These are phyloP conservation scores for Noctua pronuba DNA, from an alignment of 2,888 invertebrate genomes.

Conservation along the genomic window DNA sequence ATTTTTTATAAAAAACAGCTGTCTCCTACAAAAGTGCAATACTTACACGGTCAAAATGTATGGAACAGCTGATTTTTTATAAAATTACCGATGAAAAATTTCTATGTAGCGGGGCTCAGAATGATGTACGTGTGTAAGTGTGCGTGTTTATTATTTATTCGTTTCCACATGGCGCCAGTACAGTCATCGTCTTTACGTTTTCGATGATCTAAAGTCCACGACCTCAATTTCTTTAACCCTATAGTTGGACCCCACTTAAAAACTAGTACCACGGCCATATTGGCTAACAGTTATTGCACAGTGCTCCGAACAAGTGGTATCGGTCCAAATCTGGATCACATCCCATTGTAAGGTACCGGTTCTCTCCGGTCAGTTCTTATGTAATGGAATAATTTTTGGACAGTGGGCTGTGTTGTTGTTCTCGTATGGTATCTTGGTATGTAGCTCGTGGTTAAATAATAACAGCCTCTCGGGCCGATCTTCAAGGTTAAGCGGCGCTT, in stretches of 20 bases:
- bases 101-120: too few species aligned
- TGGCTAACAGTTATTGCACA: slow-evolving; percentile 49
- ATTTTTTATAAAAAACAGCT: too few species aligned
- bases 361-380: slow-evolving; percentile 41
- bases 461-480: background rate
- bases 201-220: slow-evolving; percentile 14
- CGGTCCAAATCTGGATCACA: slow-evolving; percentile 62
- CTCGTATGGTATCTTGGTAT: background rate
- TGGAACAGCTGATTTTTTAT: too few species aligned
- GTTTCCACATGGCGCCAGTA: background rate
- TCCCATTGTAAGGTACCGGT: slow-evolving; percentile 58
- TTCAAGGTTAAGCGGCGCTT: background rate
- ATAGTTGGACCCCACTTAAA: slow-evolving; percentile 22
- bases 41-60: too few species aligned
- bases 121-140: background rate
- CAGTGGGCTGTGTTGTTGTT: slow-evolving; percentile 6
- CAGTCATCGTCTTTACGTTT: background rate
- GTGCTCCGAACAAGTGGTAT: slow-evolving; percentile 38
- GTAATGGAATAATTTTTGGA: slow-evolving; percentile 33
- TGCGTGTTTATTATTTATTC: background rate
- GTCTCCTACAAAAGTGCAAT: too few species aligned
- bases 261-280: slow-evolving; percentile 44
- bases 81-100: too few species aligned
- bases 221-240: slow-evolving; percentile 45
- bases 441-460: background rate